phyloP scores from a whole-genome alignment of 2,113 vertebrate species.

The Daboia siamensis region DNA sequence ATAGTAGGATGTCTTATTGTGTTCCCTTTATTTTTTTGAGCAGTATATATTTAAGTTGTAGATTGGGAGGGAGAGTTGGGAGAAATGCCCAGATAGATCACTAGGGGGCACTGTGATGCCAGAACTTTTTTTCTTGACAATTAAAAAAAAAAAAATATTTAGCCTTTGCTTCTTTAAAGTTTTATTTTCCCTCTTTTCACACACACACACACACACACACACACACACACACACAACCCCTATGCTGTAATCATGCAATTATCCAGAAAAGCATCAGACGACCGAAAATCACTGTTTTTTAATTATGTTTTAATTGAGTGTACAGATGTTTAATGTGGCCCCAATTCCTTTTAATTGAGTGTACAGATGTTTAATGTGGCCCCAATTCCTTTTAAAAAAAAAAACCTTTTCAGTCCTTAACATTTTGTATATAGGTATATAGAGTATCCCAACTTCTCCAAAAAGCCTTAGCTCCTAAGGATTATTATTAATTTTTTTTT shows the following conservation, averaged over 20 bases:
- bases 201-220: too few relatives aligned
- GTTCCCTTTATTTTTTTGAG: too few relatives aligned
- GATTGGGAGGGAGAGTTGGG: not conserved
- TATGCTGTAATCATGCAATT: not conserved
- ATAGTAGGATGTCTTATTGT: too few relatives aligned
- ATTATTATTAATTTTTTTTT: not conserved
- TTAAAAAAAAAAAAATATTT: not conserved
- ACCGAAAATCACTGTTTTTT: conserved; percentile 6
- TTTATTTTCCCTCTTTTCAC: not conserved
- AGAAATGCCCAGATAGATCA: not conserved
- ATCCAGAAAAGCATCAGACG: not conserved
- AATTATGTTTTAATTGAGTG: conserved; percentile 62
- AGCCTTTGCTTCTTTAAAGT: not conserved
- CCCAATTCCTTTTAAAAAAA: not conserved
- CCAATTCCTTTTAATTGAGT: accelerated
- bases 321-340: conserved; percentile 9
- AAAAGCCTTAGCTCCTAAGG: not conserved
- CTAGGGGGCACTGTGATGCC: not conserved
- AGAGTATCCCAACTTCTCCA: not conserved
- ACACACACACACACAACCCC: too few relatives aligned
- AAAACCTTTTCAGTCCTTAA: not conserved
- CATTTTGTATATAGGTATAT: not conserved
- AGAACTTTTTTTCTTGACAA: not conserved
- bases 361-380: too few relatives aligned
- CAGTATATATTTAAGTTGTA: not conserved